These are phyloP conservation scores for Gila orcuttii DNA, from an alignment of 2,113 vertebrate species.

Conservation along the genomic window DNA sequence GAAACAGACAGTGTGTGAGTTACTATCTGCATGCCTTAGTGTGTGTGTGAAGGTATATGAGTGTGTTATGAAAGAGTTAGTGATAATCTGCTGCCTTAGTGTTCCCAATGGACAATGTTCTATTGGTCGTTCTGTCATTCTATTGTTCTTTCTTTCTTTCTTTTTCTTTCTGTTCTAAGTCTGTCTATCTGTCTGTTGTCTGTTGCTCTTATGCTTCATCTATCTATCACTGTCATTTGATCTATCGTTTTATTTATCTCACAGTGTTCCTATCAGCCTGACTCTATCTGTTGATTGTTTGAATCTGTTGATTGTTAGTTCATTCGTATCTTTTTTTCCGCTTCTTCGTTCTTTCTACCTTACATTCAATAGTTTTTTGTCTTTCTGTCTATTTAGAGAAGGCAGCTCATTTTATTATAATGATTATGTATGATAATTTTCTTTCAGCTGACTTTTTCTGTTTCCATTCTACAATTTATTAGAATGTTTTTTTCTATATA, in stretches of 20 bases:
- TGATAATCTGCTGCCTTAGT: neutral
- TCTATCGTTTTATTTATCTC: neutral
- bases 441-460: neutral
- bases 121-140: neutral
- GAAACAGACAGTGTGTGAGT: conserved; percentile 52
- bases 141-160: neutral
- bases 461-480: neutral
- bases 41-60: conserved; percentile 47
- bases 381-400: neutral
- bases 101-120: neutral
- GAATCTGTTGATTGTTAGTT: neutral
- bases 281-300: neutral
- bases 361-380: neutral
- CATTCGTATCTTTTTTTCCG: neutral
- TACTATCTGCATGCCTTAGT: conserved; percentile 49
- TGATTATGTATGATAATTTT: too few relatives aligned
- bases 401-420: neutral
- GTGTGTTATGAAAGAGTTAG: conserved; percentile 29
- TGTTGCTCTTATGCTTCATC: neutral
- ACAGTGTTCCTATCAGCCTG: neutral
- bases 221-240: neutral
- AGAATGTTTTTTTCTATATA: neutral
- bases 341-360: neutral
- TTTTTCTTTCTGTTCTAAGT: neutral
- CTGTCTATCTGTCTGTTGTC: neutral